Conservation (phyloP, 2,888 invertebrate genomes). For the Anthophora plumipes region DNA sequence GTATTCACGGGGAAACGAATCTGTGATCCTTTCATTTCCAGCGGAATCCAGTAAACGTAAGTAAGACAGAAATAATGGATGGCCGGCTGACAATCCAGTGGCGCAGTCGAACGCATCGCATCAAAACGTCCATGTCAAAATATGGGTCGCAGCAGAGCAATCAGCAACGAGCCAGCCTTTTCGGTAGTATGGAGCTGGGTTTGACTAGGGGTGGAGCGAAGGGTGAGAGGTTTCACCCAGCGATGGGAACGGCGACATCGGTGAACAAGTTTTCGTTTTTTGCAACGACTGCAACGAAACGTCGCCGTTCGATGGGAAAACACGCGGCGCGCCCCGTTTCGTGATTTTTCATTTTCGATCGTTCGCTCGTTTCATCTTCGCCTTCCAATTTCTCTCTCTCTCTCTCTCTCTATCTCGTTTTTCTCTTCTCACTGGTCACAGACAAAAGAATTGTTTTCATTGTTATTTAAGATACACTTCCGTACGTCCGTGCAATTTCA, state of each 20-base stretch:
- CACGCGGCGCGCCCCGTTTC: conserved; percentile 27
- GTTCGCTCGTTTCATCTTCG: conserved; percentile 5
- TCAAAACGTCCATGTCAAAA: conserved; percentile 70
- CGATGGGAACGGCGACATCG: conserved; percentile 43
- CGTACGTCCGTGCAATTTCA: not conserved
- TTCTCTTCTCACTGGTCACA: not conserved
- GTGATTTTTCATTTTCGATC: conserved; percentile 61
- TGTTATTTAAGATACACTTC: too few species aligned
- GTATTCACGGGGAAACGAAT: not conserved
- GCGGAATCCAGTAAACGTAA: conserved; percentile 1
- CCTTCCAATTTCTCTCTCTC: not conserved
- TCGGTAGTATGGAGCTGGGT: conserved; percentile 19
- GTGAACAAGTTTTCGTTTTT: conserved; percentile 64
- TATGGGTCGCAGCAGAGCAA: conserved; percentile 71
- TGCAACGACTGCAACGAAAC: conserved; percentile 51
- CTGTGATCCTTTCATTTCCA: conserved; percentile 1
- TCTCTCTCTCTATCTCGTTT: not conserved
- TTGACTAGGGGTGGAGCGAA: conserved; percentile 25
- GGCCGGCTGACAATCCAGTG: conserved; percentile 40
- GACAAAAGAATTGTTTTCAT: too few species aligned
- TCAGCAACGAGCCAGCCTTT: conserved; percentile 67
- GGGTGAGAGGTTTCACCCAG: not conserved
- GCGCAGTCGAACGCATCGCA: conserved; percentile 53
- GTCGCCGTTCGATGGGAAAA: conserved; percentile 56
- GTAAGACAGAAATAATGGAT: conserved; percentile 40